Evolutionary conservation across 2,888 invertebrate genomes (phyloP).

Genomic region (Caenorhabditis auriculariae): DNA sequence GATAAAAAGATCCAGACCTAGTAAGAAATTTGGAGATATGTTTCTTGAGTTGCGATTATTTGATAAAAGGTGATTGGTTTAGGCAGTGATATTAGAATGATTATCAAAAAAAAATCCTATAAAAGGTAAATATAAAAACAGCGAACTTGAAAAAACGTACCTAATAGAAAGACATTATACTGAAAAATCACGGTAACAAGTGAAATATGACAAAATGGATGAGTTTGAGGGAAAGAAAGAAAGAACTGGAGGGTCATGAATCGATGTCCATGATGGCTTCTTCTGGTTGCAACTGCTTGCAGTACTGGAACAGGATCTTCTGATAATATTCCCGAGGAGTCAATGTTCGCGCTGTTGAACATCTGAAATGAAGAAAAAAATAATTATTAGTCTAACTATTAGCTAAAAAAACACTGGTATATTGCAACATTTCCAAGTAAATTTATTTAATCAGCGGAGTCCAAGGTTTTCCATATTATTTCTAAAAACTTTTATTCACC

Average conservation of each 20-base stretch:
- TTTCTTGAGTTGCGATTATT: too few relatives aligned
- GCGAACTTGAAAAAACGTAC: too few relatives aligned
- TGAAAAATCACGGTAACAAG: too few relatives aligned
- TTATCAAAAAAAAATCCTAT: neutral
- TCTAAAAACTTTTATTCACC: slow-evolving; percentile 18
- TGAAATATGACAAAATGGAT: too few relatives aligned
- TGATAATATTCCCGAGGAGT: slow-evolving; percentile 63
- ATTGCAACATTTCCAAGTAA: slow-evolving; percentile 1
- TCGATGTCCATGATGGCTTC: slow-evolving; percentile 44
- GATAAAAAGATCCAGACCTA: too few relatives aligned
- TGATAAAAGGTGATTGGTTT: too few relatives aligned
- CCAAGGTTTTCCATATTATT: neutral
- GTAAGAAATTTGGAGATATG: too few relatives aligned
- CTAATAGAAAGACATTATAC: too few relatives aligned
- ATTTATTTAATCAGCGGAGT: neutral
- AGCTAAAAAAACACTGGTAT: neutral
- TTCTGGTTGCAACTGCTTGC: slow-evolving; percentile 51
- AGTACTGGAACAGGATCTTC: slow-evolving; percentile 61
- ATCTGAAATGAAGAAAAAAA: slow-evolving; percentile 37
- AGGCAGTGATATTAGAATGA: too few relatives aligned
- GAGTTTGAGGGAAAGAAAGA: too few relatives aligned
- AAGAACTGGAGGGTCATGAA: slow-evolving; percentile 22
- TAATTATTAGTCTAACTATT: neutral
- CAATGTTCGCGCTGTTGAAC: slow-evolving; percentile 60
- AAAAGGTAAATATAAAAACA: neutral